phyloP scores from a whole-genome alignment of 1,140 invertebrate species.

The Hylaeus anthracinus region DNA sequence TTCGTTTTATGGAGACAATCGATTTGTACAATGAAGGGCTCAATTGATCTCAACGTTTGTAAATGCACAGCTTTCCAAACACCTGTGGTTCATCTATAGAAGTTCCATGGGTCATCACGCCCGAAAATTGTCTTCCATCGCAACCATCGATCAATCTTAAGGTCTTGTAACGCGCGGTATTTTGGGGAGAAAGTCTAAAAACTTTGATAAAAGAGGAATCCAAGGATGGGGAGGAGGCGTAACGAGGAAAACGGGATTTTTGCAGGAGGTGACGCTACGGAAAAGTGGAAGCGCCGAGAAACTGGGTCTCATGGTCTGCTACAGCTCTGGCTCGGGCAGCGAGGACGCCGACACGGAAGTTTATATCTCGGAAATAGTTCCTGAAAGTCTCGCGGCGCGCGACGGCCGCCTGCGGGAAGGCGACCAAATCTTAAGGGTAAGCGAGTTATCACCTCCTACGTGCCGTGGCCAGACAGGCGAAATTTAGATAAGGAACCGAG shows the following conservation, averaged over 20 bases:
- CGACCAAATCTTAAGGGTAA: constrained; percentile 87
- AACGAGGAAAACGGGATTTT: constrained; percentile 16
- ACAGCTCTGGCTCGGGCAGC: constrained; percentile 82
- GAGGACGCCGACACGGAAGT: constrained; percentile 82
- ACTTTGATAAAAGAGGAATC: no score
- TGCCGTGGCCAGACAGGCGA: background rate
- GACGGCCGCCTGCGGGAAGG: constrained; percentile 87
- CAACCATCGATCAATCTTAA: no score
- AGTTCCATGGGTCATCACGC: no score
- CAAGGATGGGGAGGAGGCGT: background rate
- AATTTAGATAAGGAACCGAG: background rate
- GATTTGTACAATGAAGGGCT: no score
- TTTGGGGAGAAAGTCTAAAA: no score
- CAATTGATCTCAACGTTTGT: no score
- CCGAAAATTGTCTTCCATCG: no score
- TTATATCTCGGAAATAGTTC: constrained; percentile 87
- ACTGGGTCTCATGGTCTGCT: constrained; percentile 87
- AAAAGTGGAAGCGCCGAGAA: constrained; percentile 83
- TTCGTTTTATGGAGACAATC: no score
- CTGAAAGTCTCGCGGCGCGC: constrained; percentile 85
- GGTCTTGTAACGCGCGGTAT: no score
- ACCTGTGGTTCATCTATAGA: no score
- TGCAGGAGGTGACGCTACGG: constrained; percentile 86
- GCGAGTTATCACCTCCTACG: constrained; percentile 5
- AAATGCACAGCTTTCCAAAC: no score